phyloP scores from a whole-genome alignment of 2,113 vertebrate species.

The Vireo altiloquus region DNA sequence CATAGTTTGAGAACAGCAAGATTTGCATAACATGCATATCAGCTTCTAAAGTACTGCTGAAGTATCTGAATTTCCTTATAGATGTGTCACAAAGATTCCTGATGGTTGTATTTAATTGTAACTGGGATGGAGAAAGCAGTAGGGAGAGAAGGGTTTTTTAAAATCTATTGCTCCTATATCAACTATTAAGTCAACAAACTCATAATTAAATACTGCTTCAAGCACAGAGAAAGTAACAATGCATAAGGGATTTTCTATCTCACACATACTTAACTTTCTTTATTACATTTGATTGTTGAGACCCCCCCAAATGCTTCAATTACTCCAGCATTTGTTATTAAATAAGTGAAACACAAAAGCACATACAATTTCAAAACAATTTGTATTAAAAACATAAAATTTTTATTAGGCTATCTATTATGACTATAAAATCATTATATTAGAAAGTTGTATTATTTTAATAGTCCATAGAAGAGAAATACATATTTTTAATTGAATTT shows the following conservation, averaged over 20 bases:
- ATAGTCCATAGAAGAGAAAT: not conserved
- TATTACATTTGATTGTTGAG: not conserved
- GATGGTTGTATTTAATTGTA: not conserved
- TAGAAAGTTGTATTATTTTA: not conserved
- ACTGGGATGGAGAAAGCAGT: not conserved
- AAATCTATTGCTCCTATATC: not conserved
- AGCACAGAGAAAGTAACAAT: not conserved
- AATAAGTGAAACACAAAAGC: not conserved
- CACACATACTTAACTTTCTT: not conserved
- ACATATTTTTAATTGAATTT: not conserved
- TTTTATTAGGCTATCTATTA: not conserved
- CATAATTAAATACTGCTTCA: not conserved
- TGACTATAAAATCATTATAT: not conserved
- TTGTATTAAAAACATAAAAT: not conserved
- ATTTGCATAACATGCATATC: not conserved
- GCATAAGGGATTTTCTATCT: not conserved
- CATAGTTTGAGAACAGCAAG: not conserved
- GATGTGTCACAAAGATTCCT: not conserved
- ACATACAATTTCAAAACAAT: not conserved
- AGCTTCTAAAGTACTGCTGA: not conserved
- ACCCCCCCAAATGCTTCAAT: not conserved
- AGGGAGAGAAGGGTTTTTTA: not conserved
- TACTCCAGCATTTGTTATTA: not conserved
- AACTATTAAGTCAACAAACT: not conserved
- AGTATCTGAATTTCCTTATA: not conserved